These are phyloP conservation scores for Rhodeus uyekii DNA, from an alignment of 2,797 vertebrate species.

Conservation along the genomic window DNA sequence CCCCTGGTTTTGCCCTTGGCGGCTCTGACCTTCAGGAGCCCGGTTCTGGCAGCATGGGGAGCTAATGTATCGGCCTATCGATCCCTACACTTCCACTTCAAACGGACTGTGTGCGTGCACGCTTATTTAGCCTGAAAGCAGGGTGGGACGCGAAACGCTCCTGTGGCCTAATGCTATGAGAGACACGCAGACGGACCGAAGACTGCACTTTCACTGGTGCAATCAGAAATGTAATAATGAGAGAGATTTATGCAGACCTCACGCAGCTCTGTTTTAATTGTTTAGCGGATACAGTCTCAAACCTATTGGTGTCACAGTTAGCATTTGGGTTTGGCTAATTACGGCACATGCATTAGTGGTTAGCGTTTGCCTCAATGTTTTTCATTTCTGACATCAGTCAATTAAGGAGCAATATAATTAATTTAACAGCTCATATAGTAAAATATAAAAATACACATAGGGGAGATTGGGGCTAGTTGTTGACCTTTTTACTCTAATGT, in stretches of 20 bases:
- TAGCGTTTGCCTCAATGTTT: slow-evolving; percentile 38
- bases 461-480: neutral
- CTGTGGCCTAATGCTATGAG: slow-evolving; percentile 42
- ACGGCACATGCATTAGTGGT: slow-evolving; percentile 77
- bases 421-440: neutral
- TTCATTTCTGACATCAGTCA: neutral
- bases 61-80: slow-evolving; percentile 84
- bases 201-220: slow-evolving; percentile 72
- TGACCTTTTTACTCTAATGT: neutral
- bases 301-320: slow-evolving; percentile 79
- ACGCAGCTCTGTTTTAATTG: slow-evolving; percentile 84
- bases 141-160: slow-evolving; percentile 55
- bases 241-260: slow-evolving; percentile 84
- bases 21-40: slow-evolving; percentile 92
- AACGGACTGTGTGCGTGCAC: slow-evolving; percentile 65
- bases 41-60: slow-evolving; percentile 76
- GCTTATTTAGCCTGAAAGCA: slow-evolving; percentile 74
- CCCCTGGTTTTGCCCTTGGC: slow-evolving; percentile 90
- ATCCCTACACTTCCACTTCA: slow-evolving; percentile 66
- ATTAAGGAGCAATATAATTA: neutral
- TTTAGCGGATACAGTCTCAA: slow-evolving; percentile 79
- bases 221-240: slow-evolving; percentile 77
- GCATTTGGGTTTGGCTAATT: slow-evolving; percentile 87
- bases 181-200: slow-evolving; percentile 72
- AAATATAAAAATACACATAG: neutral